These are phyloP conservation scores for Progne subis DNA, from an alignment of 2,113 vertebrate genomes.

Conservation along the genomic window DNA sequence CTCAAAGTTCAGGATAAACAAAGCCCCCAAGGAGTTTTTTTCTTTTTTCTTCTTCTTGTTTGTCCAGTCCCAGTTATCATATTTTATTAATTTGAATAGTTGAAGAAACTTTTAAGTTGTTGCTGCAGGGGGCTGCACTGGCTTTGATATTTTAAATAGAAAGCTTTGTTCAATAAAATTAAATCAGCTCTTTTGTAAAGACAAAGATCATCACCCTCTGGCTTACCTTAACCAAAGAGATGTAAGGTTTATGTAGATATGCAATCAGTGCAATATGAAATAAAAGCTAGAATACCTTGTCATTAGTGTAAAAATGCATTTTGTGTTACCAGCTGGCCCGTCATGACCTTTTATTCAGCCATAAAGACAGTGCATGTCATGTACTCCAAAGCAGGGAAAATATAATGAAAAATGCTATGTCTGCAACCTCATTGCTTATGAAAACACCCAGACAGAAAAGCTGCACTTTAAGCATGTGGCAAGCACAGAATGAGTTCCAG, in stretches of 20 bases:
- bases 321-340: background rate
- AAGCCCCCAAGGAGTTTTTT: background rate
- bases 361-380: background rate
- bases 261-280: background rate
- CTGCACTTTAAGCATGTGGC: background rate
- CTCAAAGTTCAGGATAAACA: background rate
- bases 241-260: slow-evolving; percentile 42
- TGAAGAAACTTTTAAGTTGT: slow-evolving; percentile 8
- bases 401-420: background rate
- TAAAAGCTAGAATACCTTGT: slow-evolving; percentile 19
- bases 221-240: slow-evolving; percentile 43
- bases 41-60: background rate
- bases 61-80: background rate
- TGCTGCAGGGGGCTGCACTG: background rate
- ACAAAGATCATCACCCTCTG: slow-evolving; percentile 38
- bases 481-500: background rate
- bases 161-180: slow-evolving; percentile 34
- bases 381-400: background rate
- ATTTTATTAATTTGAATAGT: slow-evolving; percentile 29
- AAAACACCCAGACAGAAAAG: background rate
- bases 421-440: background rate
- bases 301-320: background rate
- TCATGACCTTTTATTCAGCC: slow-evolving; percentile 15
- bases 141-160: slow-evolving; percentile 57
- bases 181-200: slow-evolving; percentile 1